Conservation (phyloP, 2,113 vertebrate species). For the Stictonetta naevosa region DNA sequence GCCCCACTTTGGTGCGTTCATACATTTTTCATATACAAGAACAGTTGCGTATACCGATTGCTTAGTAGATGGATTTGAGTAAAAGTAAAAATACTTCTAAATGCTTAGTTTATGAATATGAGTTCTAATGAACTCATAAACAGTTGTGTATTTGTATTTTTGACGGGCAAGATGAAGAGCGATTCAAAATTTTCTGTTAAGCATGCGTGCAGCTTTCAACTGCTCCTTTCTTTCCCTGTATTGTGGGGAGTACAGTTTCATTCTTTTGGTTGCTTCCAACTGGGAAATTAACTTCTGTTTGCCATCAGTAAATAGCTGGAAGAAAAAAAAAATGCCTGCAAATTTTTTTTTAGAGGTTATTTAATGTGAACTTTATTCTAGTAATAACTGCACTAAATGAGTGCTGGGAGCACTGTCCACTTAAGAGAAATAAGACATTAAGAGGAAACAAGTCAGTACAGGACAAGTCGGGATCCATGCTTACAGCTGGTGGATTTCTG, state of each 20-base stretch:
- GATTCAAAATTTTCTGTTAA: slow-evolving; percentile 12
- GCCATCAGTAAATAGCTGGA: neutral
- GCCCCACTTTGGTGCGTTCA: neutral
- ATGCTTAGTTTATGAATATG: neutral
- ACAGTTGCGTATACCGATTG: neutral
- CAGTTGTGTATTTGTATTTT: neutral
- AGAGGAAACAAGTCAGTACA: neutral
- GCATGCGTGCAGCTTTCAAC: neutral
- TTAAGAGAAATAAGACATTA: neutral
- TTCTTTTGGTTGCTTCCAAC: neutral
- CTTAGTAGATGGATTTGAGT: neutral
- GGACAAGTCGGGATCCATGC: neutral
- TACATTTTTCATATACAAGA: neutral
- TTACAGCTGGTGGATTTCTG: neutral
- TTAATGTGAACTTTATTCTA: neutral
- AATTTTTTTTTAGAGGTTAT: neutral
- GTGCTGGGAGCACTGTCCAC: neutral
- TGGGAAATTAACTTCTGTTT: slow-evolving; percentile 29
- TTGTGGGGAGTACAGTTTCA: neutral
- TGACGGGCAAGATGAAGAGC: neutral
- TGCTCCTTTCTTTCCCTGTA: slow-evolving; percentile 10
- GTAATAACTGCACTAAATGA: neutral
- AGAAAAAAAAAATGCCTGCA: neutral
- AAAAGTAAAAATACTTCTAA: neutral
- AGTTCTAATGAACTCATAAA: neutral